Percentiles rank a stretch among this genome's conserved stretches.
These are phyloP conservation scores for Diarsia brunnea DNA, from an alignment of 2,888 invertebrate species.

Conservation along the genomic window DNA sequence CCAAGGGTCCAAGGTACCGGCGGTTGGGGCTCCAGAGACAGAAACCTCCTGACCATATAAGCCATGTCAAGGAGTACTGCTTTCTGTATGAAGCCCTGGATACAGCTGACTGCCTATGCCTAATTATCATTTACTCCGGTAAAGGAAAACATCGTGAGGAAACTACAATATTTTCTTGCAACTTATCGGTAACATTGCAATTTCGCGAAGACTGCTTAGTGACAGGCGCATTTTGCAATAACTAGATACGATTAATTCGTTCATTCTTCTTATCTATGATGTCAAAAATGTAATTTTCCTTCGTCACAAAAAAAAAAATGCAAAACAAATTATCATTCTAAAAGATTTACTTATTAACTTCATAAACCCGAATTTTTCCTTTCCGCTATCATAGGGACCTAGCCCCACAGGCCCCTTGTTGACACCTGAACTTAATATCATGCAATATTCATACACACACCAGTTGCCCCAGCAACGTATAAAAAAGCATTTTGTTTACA, in stretches of 20 bases:
- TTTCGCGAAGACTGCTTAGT: background rate
- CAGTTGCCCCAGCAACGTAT: slow-evolving; percentile 50
- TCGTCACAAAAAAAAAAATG: background rate
- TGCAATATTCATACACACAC: slow-evolving; percentile 74
- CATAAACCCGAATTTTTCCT: background rate
- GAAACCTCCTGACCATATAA: too few relatives aligned
- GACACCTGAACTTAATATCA: slow-evolving; percentile 70
- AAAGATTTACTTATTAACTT: background rate
- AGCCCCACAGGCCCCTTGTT: slow-evolving; percentile 18
- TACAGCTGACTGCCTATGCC: too few relatives aligned
- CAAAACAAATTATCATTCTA: background rate
- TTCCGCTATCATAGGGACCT: slow-evolving; percentile 17
- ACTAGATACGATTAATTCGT: background rate
- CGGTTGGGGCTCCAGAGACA: too few relatives aligned
- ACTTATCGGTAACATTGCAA: background rate
- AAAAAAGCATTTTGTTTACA: slow-evolving; percentile 48
- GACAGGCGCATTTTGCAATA: background rate
- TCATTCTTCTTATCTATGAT: background rate
- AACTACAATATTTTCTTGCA: background rate
- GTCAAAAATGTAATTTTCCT: background rate
- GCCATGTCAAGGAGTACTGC: too few relatives aligned
- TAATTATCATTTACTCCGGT: too few relatives aligned
- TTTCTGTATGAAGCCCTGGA: too few relatives aligned
- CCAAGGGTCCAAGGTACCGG: too few relatives aligned
- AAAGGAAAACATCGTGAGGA: too few relatives aligned